Percentiles rank a stretch among this genome's conserved stretches.
phyloP scores from a whole-genome alignment of 2,797 vertebrate genomes.

The Lepus oiostolus region DNA sequence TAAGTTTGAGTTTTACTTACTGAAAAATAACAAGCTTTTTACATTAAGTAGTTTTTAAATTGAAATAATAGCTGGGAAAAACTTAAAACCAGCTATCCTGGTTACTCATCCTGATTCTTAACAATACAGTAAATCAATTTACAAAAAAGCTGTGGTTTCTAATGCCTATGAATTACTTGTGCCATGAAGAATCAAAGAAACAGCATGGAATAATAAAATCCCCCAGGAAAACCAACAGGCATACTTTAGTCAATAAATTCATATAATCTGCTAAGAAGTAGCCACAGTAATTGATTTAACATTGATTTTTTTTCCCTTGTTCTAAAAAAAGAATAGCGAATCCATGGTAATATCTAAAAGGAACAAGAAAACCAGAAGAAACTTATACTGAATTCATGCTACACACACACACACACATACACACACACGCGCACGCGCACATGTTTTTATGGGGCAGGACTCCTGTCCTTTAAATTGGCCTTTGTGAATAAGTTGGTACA shows the following conservation, averaged over 20 bases:
- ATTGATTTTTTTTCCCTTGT: neutral
- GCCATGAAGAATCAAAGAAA: neutral
- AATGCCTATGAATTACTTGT: neutral
- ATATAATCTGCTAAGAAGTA: neutral
- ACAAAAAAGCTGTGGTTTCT: constrained; percentile 1
- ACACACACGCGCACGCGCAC: neutral
- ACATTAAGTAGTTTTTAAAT: constrained; percentile 14
- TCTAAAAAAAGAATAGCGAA: neutral
- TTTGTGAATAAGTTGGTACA: neutral
- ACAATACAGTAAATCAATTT: neutral
- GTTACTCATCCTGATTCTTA: neutral
- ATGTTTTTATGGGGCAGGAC: neutral
- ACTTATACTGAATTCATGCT: too few relatives aligned
- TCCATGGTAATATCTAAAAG: neutral
- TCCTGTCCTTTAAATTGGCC: neutral
- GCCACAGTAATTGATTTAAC: neutral
- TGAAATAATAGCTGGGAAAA: neutral
- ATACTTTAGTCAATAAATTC: constrained; percentile 7
- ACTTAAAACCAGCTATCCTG: neutral
- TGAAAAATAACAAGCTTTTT: neutral
- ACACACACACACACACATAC: too few relatives aligned
- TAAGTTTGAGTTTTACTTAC: neutral
- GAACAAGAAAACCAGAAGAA: neutral
- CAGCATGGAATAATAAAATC: neutral
- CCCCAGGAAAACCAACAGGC: neutral